Evolutionary conservation across 2,888 invertebrate species (phyloP), one percentile per base, ranked within the genome.

Genomic region (Merodon equestris): DNA sequence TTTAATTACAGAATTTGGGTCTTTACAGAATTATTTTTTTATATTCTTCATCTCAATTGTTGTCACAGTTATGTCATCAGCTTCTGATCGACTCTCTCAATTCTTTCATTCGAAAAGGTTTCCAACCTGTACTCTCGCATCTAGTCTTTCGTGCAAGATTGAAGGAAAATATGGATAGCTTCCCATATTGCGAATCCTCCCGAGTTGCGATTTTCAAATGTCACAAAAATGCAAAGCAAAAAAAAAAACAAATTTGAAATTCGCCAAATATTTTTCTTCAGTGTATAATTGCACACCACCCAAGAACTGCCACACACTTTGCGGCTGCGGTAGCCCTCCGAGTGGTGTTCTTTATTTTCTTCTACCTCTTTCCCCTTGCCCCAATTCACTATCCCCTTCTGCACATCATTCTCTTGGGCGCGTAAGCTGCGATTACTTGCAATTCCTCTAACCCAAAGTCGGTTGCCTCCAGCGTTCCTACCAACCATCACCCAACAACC

Each of bases 251-350:
- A 12, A 44, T 2, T 5, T 19, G 4, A 27, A 63, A 63, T 18
- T 5, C 9, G 18, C 5, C 34, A 17, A 61, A 44, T 0, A 0
- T 19, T 51, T 61, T 56, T 19, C 61, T 44, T n/a, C 40, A 77
- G 76, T 77, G 72, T 14, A 72, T 40, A 9, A 40, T 14, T 27
- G 40, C 27, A 60, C 67, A 67, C 66, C 71, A 61, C 51, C 56
- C 60, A 66, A 71, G 54, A 56, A 51, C 27, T 44, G 53, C 51
- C 72, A 57, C 67, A 72, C 76, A 67, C 38, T 67, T 36, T 9
- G 14, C 38, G 27, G 27, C 47, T 57, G 72, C 61, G 63, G 67
- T 54, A 63, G 72, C 63, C 72, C 73, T 72, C 72, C 47, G 61
- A 72, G 61, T 71, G 34, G 54, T 61, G 9, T 9, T 13, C 42